These are phyloP conservation scores for Numida meleagris DNA, from an alignment of 2,113 vertebrate species.

Conservation along the genomic window DNA sequence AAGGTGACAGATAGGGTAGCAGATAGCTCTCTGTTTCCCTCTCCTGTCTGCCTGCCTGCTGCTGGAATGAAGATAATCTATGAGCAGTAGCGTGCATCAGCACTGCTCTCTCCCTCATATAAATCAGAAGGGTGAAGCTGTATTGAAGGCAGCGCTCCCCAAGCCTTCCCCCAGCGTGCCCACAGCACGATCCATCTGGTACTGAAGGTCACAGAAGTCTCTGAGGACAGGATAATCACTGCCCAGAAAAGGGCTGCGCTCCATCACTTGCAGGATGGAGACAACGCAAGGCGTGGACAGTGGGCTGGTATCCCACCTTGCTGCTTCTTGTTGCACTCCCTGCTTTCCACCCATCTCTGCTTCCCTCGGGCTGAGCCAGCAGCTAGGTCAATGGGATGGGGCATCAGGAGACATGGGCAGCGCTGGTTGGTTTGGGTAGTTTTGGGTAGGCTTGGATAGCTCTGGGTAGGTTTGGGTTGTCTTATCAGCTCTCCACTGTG, in stretches of 20 bases:
- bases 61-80: conserved; percentile 67
- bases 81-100: conserved; percentile 31
- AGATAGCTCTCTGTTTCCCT: conserved; percentile 5
- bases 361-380: neutral
- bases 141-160: conserved; percentile 39
- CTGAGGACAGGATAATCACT: neutral
- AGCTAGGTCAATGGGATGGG: neutral
- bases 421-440: neutral
- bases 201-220: conserved; percentile 57
- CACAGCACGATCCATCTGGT: conserved; percentile 40
- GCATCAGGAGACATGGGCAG: neutral
- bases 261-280: conserved; percentile 20
- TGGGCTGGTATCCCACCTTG: neutral
- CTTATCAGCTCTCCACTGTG: neutral
- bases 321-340: neutral
- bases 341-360: neutral
- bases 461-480: neutral
- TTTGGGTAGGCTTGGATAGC: neutral
- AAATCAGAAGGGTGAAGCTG: conserved; percentile 50
- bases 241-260: neutral
- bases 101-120: neutral
- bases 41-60: conserved; percentile 22
- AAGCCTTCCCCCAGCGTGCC: conserved; percentile 19
- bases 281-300: neutral
- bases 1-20: conserved; percentile 42